These are phyloP conservation scores for Homarus americanus DNA, from an alignment of 1,140 invertebrate genomes.

Conservation along the genomic window DNA sequence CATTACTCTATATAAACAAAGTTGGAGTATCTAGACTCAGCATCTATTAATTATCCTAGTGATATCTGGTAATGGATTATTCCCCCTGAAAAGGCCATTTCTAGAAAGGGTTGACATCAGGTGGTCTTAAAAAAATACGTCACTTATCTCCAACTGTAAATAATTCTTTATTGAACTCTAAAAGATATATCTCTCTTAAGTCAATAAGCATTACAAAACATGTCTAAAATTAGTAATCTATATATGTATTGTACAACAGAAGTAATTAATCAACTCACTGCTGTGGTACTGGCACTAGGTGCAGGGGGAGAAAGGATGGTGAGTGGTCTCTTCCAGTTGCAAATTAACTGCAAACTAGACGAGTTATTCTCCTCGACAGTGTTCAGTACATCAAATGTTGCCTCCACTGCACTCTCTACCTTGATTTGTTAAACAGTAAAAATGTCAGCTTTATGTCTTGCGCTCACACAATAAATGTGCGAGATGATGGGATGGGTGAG, in stretches of 20 bases:
- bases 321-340: conserved; percentile 32
- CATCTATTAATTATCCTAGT: no score
- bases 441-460: no score
- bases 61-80: no score
- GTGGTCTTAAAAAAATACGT: no score
- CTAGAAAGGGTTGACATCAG: no score
- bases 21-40: not conserved
- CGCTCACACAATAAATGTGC: no score
- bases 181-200: not conserved
- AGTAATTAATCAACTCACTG: conserved; percentile 5
- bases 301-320: conserved; percentile 39
- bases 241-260: not conserved
- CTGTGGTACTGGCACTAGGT: conserved; percentile 29
- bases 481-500: not conserved
- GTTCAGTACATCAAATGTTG: conserved; percentile 31
- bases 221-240: no score
- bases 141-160: not conserved
- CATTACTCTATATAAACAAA: not conserved
- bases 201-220: not conserved
- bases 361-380: conserved; percentile 7
- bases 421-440: not conserved
- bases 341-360: conserved; percentile 47
- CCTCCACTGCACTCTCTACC: conserved; percentile 47
- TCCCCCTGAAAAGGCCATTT: no score
- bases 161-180: no score